phyloP scores from a whole-genome alignment of 2,888 invertebrate genomes.

The Hypomecis atomaria region DNA sequence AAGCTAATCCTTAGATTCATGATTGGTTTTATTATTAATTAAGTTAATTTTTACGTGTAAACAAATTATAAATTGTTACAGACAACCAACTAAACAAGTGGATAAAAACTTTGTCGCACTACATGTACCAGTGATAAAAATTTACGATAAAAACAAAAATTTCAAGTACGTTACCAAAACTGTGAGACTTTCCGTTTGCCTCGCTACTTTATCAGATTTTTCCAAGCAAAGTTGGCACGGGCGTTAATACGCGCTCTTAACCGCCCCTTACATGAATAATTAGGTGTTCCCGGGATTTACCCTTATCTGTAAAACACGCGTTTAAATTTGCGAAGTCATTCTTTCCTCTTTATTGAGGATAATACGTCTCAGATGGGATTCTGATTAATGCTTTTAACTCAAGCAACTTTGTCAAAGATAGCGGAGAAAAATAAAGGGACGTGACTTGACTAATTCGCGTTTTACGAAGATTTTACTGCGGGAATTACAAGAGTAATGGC shows the following conservation, averaged over 20 bases:
- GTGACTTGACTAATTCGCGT: slow-evolving; percentile 79
- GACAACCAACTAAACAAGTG: too few species aligned
- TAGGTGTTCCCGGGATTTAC: slow-evolving; percentile 80
- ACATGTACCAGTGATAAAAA: too few species aligned
- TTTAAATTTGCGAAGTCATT: slow-evolving; percentile 83
- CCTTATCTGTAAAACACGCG: slow-evolving; percentile 81
- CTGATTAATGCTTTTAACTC: slow-evolving; percentile 81
- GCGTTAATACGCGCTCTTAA: slow-evolving; percentile 79
- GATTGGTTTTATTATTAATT: too few species aligned
- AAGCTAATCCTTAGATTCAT: too few species aligned
- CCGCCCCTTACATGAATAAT: slow-evolving; percentile 84
- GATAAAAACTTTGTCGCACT: too few species aligned
- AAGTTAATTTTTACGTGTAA: too few species aligned
- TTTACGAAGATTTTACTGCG: slow-evolving; percentile 55
- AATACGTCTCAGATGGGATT: slow-evolving; percentile 81
- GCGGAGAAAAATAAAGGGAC: slow-evolving; percentile 81
- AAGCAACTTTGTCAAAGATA: slow-evolving; percentile 81
- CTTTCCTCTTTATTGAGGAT: slow-evolving; percentile 82
- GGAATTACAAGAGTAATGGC: slow-evolving; percentile 56
- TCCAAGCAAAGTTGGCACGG: slow-evolving; percentile 52
- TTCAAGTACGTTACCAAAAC: too few species aligned
- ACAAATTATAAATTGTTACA: too few species aligned
- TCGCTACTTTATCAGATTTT: slow-evolving; percentile 54
- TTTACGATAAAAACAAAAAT: too few species aligned
- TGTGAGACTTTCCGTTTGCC: background rate